These are phyloP conservation scores for Galeruca laticollis DNA, from an alignment of 2,888 invertebrate genomes.

Conservation along the genomic window DNA sequence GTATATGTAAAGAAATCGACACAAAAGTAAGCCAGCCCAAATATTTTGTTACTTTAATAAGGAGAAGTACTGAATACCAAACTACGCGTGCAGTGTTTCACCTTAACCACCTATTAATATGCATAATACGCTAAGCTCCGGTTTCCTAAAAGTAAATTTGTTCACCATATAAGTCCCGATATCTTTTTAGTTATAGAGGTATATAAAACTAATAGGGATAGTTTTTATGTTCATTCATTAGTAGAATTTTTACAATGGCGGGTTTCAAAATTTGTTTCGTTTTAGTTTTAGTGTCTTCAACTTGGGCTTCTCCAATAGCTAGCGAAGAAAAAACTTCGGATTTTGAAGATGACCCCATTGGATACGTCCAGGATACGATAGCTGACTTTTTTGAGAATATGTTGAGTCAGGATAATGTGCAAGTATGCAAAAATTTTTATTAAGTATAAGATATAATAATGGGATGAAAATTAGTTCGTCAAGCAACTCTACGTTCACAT, in stretches of 20 bases:
- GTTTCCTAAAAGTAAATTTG: conserved; percentile 21
- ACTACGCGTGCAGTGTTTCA: conserved; percentile 8
- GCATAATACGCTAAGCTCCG: conserved; percentile 23
- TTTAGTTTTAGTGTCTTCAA: conserved; percentile 40
- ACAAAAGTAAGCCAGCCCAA: conserved; percentile 29
- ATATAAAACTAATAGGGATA: conserved; percentile 36
- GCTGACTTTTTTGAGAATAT: conserved; percentile 71
- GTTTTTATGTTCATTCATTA: conserved; percentile 28
- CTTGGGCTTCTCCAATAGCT: conserved; percentile 52
- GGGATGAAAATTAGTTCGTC: background rate
- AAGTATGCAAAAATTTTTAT: conserved; percentile 19
- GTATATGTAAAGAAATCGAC: conserved; percentile 21
- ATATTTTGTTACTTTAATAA: conserved; percentile 30
- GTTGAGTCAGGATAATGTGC: conserved; percentile 78
- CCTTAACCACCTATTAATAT: conserved; percentile 25
- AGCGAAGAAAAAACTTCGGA: conserved; percentile 68
- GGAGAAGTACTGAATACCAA: conserved; percentile 37
- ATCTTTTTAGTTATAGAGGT: conserved; percentile 20
- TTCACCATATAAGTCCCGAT: conserved; percentile 25
- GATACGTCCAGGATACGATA: conserved; percentile 78
- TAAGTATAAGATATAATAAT: background rate
- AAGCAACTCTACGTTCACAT: no score
- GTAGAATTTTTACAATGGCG: conserved; percentile 36
- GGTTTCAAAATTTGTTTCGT: conserved; percentile 35
- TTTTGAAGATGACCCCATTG: conserved; percentile 79